phyloP scores from a whole-genome alignment of 2,113 vertebrate species.

The Alligator mississippiensis region DNA sequence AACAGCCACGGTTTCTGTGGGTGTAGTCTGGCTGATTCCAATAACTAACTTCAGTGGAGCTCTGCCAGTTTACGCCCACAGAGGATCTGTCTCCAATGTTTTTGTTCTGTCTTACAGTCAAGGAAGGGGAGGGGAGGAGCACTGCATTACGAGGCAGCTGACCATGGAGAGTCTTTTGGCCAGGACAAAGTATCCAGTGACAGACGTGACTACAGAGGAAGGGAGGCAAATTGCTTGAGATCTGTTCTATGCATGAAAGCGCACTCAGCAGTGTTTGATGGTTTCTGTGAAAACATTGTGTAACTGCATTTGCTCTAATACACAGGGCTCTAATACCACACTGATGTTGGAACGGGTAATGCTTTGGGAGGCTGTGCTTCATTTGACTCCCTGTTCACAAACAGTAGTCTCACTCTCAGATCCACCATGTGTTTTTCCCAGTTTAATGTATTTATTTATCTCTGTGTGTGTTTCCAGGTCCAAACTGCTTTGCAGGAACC shows the following conservation, averaged over 20 bases:
- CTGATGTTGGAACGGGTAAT: neutral
- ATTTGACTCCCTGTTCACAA: neutral
- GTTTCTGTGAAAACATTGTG: neutral
- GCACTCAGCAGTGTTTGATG: neutral
- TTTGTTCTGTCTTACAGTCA: neutral
- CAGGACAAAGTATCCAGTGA: accelerated
- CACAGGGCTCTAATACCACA: neutral
- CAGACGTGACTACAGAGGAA: neutral
- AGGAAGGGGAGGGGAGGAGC: neutral
- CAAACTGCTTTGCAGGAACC: constrained; percentile 98
- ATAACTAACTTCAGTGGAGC: neutral
- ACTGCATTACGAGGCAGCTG: neutral
- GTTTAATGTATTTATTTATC: neutral
- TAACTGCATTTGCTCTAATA: neutral
- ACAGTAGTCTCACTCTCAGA: neutral
- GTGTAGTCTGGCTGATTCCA: accelerated
- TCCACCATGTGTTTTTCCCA: neutral
- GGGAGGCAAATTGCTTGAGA: neutral
- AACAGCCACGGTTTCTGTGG: accelerated
- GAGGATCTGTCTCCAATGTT: neutral
- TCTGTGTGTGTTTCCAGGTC: constrained; percentile 83
- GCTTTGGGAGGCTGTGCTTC: neutral
- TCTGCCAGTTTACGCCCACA: accelerated
- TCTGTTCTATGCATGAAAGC: neutral
- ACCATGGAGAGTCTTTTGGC: neutral